Evolutionary conservation across 2,888 invertebrate genomes (phyloP).

Genomic region (Psylliodes chrysocephalus): DNA sequence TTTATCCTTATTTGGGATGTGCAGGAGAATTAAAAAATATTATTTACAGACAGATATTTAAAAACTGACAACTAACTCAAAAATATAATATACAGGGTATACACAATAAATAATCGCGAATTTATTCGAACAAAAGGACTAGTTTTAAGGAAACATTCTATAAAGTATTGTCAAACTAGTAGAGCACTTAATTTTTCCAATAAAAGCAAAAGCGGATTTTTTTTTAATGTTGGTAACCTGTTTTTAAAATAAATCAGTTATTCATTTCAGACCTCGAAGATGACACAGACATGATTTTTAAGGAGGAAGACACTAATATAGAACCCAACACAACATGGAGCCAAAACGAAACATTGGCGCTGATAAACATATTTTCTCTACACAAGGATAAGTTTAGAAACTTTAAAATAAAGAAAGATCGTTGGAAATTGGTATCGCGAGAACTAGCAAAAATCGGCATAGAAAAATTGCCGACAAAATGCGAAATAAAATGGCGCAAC

Average conservation of each 20-base stretch:
- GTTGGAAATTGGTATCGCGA: constrained; percentile 32
- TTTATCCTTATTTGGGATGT: too few relatives aligned
- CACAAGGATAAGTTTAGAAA: constrained; percentile 33
- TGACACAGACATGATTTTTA: too few relatives aligned
- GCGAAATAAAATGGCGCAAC: constrained; percentile 40
- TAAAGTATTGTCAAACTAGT: too few relatives aligned
- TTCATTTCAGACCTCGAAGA: constrained; percentile 20
- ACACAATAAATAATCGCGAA: too few relatives aligned
- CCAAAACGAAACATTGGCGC: constrained; percentile 34
- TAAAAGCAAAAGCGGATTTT: too few relatives aligned
- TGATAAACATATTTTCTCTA: constrained; percentile 37
- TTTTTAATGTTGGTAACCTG: too few relatives aligned
- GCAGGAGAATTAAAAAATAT: too few relatives aligned
- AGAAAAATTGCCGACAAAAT: constrained; percentile 35
- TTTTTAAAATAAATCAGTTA: background rate
- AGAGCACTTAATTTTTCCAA: too few relatives aligned
- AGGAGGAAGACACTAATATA: constrained; percentile 6
- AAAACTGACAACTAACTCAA: too few relatives aligned
- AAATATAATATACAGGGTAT: too few relatives aligned
- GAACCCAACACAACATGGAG: constrained; percentile 30
- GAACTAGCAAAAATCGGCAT: constrained; percentile 37
- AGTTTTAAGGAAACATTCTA: background rate
- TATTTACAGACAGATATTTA: too few relatives aligned
- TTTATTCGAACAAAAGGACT: too few relatives aligned
- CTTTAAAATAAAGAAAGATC: constrained; percentile 30